These are phyloP conservation scores for Erythrocercus mccallii DNA, from an alignment of 2,113 vertebrate genomes.

Conservation along the genomic window DNA sequence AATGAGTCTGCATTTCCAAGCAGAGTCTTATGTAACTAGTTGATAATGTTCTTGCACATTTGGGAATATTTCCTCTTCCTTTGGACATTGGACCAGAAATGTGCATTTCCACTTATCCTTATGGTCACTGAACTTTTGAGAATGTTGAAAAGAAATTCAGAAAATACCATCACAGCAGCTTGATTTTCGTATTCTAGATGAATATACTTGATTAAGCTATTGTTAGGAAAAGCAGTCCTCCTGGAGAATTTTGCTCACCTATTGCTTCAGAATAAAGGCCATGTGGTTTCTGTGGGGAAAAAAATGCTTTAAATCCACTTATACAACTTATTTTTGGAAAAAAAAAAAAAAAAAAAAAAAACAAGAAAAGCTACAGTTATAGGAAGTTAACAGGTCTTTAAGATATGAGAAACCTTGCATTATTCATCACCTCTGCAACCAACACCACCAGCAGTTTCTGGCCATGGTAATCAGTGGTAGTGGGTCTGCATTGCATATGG, in stretches of 20 bases:
- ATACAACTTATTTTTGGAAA: not conserved
- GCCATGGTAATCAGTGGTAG: not conserved
- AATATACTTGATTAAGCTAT: not conserved
- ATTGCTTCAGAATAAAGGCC: not conserved
- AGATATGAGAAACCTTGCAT: not conserved
- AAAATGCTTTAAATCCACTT: not conserved
- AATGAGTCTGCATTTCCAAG: not conserved
- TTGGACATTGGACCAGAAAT: not conserved
- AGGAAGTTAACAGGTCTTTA: not conserved
- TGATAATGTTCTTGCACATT: not conserved
- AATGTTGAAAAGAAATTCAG: not conserved
- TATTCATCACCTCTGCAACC: not conserved
- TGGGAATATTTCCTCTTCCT: not conserved
- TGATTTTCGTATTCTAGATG: not conserved
- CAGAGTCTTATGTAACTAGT: rapidly evolving
- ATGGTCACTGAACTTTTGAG: not conserved
- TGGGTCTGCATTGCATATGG: not conserved
- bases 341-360: rapidly evolving
- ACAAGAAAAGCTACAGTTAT: not conserved
- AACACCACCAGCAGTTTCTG: not conserved
- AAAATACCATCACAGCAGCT: not conserved
- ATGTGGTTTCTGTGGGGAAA: not conserved
- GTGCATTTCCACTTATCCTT: not conserved
- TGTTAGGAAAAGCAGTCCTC: not conserved
- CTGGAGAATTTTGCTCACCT: not conserved